phyloP scores from a whole-genome alignment of 2,797 vertebrate genomes.

The Poeciliopsis turneri region DNA sequence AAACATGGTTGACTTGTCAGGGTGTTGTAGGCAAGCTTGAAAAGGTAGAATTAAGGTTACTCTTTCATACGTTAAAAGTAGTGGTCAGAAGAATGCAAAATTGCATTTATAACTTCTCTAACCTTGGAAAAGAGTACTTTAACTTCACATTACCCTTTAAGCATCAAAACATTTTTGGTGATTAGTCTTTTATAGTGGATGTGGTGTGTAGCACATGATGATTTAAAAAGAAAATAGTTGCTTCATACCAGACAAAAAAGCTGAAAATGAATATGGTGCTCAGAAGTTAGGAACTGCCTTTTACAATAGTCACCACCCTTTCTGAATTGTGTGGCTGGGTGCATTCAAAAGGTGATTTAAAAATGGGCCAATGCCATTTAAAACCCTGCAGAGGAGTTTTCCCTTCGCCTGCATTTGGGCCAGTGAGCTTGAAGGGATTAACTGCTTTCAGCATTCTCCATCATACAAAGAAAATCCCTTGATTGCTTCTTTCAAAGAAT shows the following conservation, averaged over 20 bases:
- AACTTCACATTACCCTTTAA: not conserved
- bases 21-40: not conserved
- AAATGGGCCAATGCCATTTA: not conserved
- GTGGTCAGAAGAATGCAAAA: not conserved
- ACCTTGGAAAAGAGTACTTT: not conserved
- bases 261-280: not conserved
- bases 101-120: not conserved
- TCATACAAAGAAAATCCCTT: conserved; percentile 2
- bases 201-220: not conserved
- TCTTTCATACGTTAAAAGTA: not conserved
- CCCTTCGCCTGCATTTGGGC: not conserved
- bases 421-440: conserved; percentile 8
- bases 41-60: not conserved
- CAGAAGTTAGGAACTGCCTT: not conserved
- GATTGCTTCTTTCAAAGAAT: conserved; percentile 7
- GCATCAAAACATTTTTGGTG: not conserved
- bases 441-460: not conserved
- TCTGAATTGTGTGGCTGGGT: conserved; percentile 1
- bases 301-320: not conserved
- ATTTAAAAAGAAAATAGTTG: not conserved
- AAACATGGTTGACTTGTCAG: not conserved
- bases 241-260: not conserved
- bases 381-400: not conserved
- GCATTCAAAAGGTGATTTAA: conserved; percentile 6
- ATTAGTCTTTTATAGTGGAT: not conserved